Conservation (phyloP, 2,797 vertebrate genomes). For the Microcaecilia unicolor region DNA sequence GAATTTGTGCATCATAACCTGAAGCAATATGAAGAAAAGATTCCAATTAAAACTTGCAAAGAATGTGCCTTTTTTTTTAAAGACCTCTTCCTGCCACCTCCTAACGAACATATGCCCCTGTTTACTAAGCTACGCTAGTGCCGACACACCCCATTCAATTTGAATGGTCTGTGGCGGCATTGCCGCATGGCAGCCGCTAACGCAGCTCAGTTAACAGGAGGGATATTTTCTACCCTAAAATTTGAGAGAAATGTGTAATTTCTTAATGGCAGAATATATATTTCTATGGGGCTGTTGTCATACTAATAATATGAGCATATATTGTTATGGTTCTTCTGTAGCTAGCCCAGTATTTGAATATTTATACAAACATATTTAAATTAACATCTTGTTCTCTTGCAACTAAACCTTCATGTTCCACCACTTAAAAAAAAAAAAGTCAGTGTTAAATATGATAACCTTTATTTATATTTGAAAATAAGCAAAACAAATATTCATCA, state of each 20-base stretch:
- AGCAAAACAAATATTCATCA: conserved; percentile 68
- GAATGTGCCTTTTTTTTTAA: too few species aligned
- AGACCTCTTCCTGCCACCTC: too few species aligned
- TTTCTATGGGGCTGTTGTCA: conserved; percentile 13
- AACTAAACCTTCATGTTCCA: conserved; percentile 53
- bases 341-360: conserved; percentile 51
- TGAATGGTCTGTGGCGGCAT: too few species aligned
- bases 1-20: fast-evolving
- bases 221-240: too few species aligned
- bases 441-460: conserved; percentile 45
- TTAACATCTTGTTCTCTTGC: conserved; percentile 59
- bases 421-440: conserved; percentile 41
- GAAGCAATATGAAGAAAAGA: not conserved
- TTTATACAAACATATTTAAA: conserved; percentile 64
- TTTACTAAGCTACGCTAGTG: too few species aligned
- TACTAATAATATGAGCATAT: conserved; percentile 18
- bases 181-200: too few species aligned
- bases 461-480: conserved; percentile 65
- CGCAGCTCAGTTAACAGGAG: too few species aligned
- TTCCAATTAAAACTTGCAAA: fast-evolving
- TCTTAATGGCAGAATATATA: not conserved
- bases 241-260: too few species aligned
- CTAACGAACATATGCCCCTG: too few species aligned
- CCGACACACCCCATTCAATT: too few species aligned
- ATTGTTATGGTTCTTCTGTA: conserved; percentile 19